Evolutionary conservation across 2,797 vertebrate species (phyloP).

Genomic region (Chelmon rostratus): DNA sequence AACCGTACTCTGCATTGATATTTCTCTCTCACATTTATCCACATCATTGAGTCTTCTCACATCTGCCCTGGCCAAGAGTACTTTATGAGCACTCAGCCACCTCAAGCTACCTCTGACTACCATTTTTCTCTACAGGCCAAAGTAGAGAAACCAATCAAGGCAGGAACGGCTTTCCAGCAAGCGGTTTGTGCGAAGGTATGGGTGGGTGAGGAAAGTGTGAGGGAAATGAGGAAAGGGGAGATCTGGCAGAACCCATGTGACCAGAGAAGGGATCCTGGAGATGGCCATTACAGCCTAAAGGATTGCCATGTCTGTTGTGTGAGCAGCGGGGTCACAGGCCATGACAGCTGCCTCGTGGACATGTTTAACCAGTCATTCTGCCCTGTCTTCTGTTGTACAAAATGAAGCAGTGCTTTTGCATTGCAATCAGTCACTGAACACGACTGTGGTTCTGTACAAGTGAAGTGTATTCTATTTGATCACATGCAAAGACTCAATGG

Average conservation of each 20-base stretch:
- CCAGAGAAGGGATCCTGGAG: conserved; percentile 63
- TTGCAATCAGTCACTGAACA: conserved; percentile 18
- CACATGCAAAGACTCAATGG: background rate
- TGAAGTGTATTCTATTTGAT: background rate
- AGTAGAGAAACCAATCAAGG: conserved; percentile 78
- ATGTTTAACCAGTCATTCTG: conserved; percentile 26
- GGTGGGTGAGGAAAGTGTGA: conserved; percentile 6
- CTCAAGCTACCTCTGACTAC: conserved; percentile 4
- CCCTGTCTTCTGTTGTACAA: conserved; percentile 11
- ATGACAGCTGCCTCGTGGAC: conserved; percentile 62
- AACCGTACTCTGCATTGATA: conserved; percentile 26
- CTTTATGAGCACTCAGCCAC: conserved; percentile 39
- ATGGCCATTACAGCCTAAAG: conserved; percentile 61
- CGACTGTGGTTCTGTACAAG: background rate
- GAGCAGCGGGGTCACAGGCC: conserved; percentile 64
- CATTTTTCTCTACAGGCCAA: conserved; percentile 49
- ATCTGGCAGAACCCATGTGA: conserved; percentile 24
- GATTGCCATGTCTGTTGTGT: conserved; percentile 62
- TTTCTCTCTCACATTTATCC: conserved; percentile 16
- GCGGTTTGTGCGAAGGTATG: conserved; percentile 20
- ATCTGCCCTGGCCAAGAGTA: conserved; percentile 20
- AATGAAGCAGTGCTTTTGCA: conserved; percentile 21
- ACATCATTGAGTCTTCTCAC: conserved; percentile 36
- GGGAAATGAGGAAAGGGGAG: conserved; percentile 20
- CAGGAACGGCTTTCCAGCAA: conserved; percentile 68